phyloP scores from a whole-genome alignment of 2,888 invertebrate genomes.

The Drosophila infuscata region DNA sequence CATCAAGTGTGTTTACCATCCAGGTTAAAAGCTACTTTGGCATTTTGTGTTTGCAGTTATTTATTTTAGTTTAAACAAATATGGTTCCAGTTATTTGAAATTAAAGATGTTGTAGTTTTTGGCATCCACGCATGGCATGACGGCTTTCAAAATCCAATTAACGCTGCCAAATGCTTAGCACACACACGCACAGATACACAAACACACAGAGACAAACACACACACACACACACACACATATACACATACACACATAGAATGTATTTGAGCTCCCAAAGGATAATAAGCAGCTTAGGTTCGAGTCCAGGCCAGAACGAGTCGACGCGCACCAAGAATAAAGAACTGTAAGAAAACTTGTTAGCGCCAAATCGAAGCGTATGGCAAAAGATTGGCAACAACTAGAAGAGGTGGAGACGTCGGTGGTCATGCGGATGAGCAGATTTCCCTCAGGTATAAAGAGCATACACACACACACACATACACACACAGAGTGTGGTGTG shows the following conservation, averaged over 20 bases:
- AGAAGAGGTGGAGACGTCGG: conserved; percentile 13
- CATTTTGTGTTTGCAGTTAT: background rate
- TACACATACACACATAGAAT: background rate
- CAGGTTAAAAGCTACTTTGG: background rate
- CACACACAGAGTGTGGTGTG: background rate
- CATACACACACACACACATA: conserved; percentile 1
- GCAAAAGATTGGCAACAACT: conserved; percentile 22
- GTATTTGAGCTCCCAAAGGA: conserved; percentile 57
- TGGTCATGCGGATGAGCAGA: conserved; percentile 47
- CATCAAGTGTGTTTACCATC: background rate
- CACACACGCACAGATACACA: background rate
- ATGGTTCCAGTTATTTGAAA: conserved; percentile 12
- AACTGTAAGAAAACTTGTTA: conserved; percentile 72
- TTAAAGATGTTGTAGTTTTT: conserved; percentile 38
- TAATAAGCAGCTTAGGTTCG: conserved; percentile 76
- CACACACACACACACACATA: background rate
- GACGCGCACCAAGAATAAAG: conserved; percentile 51
- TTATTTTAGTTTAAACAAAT: background rate
- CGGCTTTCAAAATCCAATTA: conserved; percentile 67
- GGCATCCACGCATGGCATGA: conserved; percentile 26
- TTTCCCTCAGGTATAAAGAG: conserved; percentile 70
- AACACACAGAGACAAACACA: background rate
- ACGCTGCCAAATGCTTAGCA: conserved; percentile 38
- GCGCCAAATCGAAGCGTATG: conserved; percentile 61
- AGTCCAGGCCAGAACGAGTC: conserved; percentile 47